Evolutionary conservation across 1,140 invertebrate genomes (phyloP).

Genomic region (Zaprionus davidi): DNA sequence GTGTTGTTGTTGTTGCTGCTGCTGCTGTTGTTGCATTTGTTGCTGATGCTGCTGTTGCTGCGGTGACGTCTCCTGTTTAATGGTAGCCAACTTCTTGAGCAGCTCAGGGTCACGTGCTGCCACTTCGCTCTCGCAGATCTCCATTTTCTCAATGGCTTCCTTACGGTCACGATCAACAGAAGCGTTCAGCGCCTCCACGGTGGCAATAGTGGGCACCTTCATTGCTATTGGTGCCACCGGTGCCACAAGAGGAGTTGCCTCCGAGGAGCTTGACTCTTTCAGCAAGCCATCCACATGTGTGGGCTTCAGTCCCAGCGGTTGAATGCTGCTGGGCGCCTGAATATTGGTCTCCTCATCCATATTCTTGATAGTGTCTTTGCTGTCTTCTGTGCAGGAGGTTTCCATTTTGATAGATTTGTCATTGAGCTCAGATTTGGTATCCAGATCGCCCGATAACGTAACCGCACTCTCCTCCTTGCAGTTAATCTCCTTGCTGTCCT

Average conservation of each 20-base stretch:
- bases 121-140: constrained; percentile 49
- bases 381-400: constrained; percentile 58
- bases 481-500: constrained; percentile 85
- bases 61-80: constrained; percentile 76
- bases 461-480: constrained; percentile 75
- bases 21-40: constrained; percentile 77
- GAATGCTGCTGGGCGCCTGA: constrained; percentile 66
- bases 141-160: constrained; percentile 75
- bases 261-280: constrained; percentile 38
- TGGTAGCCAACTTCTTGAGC: constrained; percentile 79
- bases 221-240: constrained; percentile 54
- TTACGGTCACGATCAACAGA: constrained; percentile 78
- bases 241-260: constrained; percentile 19
- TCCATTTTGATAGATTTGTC: constrained; percentile 71
- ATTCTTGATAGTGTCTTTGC: constrained; percentile 82
- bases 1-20: constrained; percentile 51
- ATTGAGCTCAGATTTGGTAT: constrained; percentile 59
- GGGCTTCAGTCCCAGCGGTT: constrained; percentile 35
- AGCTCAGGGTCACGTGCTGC: constrained; percentile 73
- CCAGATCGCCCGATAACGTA: constrained; percentile 51
- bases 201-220: constrained; percentile 79
- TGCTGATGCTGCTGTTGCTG: constrained; percentile 58
- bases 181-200: constrained; percentile 77
- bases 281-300: constrained; percentile 46
- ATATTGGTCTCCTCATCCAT: constrained; percentile 82